These are phyloP conservation scores for Microcebus lehilahytsara DNA, from an alignment of 2,113 vertebrate species.

Conservation along the genomic window DNA sequence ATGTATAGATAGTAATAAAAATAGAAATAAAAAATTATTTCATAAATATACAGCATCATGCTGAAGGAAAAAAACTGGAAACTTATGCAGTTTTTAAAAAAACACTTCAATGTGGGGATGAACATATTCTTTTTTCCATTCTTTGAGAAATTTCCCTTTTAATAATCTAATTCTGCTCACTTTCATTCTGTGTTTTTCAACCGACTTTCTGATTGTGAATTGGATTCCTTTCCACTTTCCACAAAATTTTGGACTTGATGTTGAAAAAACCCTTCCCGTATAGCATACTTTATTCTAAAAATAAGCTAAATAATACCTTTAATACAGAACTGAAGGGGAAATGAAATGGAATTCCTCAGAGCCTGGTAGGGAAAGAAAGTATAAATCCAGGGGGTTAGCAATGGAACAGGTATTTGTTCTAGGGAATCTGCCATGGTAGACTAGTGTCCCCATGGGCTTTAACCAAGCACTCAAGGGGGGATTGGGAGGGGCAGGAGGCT, in stretches of 20 bases:
- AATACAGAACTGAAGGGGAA: neutral
- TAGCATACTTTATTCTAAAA: neutral
- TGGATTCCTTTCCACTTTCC: neutral
- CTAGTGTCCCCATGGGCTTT: neutral
- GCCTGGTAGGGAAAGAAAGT: neutral
- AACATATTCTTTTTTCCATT: neutral
- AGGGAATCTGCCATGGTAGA: neutral
- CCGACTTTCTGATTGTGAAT: neutral
- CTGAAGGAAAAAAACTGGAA: neutral
- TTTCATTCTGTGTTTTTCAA: neutral
- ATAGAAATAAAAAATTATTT: neutral
- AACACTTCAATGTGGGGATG: neutral
- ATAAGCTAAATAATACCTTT: neutral
- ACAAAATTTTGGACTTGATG: neutral
- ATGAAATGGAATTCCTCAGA: neutral
- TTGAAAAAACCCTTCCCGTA: neutral
- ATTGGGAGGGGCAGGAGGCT: neutral
- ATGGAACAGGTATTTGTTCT: neutral
- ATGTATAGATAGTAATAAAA: neutral
- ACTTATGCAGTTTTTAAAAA: neutral
- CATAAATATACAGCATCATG: neutral
- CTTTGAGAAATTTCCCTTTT: neutral
- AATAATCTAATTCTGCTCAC: neutral
- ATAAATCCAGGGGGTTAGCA: neutral
- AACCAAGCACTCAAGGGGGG: neutral